A percentile compares a stretch with the other conserved stretches of the same genome.
These are phyloP conservation scores for Nesogale talazaci DNA, from an alignment of 2,113 vertebrate genomes.

Conservation along the genomic window DNA sequence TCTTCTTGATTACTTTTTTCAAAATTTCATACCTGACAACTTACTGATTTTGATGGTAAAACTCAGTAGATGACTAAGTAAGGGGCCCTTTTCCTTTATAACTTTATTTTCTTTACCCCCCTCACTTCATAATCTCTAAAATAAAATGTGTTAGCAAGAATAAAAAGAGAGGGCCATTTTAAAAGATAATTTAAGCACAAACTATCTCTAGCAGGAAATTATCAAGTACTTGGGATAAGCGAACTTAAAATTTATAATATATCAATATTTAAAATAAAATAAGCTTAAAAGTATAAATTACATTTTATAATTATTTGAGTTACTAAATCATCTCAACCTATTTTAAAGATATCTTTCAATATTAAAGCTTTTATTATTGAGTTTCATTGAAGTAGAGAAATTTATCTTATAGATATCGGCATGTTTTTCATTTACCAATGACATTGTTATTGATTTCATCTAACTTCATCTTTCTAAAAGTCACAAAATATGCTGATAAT, in stretches of 20 bases:
- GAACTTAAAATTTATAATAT: slow-evolving; percentile 62
- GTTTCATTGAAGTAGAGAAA: slow-evolving; percentile 50
- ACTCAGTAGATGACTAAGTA: slow-evolving; percentile 41
- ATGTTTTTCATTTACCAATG: slow-evolving; percentile 53
- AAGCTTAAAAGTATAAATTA: slow-evolving; percentile 66
- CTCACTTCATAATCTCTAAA: slow-evolving; percentile 51
- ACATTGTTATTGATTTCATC: slow-evolving; percentile 53
- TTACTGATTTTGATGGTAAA: slow-evolving; percentile 46
- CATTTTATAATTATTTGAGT: slow-evolving; percentile 47
- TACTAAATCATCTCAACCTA: slow-evolving; percentile 33
- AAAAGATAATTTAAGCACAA: slow-evolving; percentile 25
- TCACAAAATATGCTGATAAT: slow-evolving; percentile 39
- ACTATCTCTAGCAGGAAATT: not conserved
- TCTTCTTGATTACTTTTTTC: slow-evolving; percentile 42
- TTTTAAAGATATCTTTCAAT: slow-evolving; percentile 51
- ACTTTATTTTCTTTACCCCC: not conserved
- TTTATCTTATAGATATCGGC: not conserved
- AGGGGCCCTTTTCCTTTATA: slow-evolving; percentile 37
- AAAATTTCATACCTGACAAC: slow-evolving; percentile 31
- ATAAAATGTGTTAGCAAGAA: slow-evolving; percentile 55
- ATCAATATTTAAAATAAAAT: slow-evolving; percentile 60
- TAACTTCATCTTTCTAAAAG: slow-evolving; percentile 61
- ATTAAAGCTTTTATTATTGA: slow-evolving; percentile 49
- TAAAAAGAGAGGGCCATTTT: slow-evolving; percentile 50
- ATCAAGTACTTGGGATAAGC: slow-evolving; percentile 40